A percentile compares a stretch with the other conserved stretches of the same genome.
Conservation (phyloP, 2,888 invertebrate genomes). For the Chrysolina oricalcia region DNA sequence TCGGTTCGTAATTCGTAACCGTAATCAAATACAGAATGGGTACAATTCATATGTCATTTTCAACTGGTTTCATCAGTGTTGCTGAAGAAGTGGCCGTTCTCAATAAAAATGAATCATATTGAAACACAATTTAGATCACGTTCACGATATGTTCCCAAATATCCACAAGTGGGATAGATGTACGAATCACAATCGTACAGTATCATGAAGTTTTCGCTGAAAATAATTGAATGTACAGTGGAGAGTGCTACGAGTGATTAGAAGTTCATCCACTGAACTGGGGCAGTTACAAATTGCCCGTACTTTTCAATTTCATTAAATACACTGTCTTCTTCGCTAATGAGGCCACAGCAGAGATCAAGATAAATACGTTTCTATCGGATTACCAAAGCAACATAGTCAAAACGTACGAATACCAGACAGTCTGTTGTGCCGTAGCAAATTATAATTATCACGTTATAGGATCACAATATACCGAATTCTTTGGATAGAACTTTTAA, state of each 20-base stretch:
- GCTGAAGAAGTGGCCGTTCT: too few relatives aligned
- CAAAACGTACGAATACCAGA: not conserved
- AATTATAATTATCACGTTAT: not conserved
- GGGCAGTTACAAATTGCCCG: not conserved
- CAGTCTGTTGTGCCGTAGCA: not conserved
- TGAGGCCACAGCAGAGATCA: not conserved
- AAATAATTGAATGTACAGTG: not conserved
- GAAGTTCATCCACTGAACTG: not conserved
- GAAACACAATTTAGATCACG: too few relatives aligned
- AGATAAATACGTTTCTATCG: conserved; percentile 1
- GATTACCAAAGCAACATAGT: not conserved
- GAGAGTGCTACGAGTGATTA: not conserved
- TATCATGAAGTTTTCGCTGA: too few relatives aligned
- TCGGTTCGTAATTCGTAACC: too few relatives aligned
- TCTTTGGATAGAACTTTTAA: too few relatives aligned
- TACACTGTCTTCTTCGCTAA: not conserved
- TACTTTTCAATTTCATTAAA: conserved; percentile 1
- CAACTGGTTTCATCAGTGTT: too few relatives aligned
- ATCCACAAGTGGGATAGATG: too few relatives aligned
- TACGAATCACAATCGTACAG: too few relatives aligned
- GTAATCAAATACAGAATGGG: too few relatives aligned
- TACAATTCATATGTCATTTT: too few relatives aligned
- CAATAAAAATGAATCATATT: too few relatives aligned
- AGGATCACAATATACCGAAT: not conserved
- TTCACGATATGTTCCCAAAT: too few relatives aligned